Percentiles rank a stretch among this genome's conserved stretches.
Evolutionary conservation across 2,113 vertebrate species (phyloP).

Genomic region (Cynoglossus semilaevis): DNA sequence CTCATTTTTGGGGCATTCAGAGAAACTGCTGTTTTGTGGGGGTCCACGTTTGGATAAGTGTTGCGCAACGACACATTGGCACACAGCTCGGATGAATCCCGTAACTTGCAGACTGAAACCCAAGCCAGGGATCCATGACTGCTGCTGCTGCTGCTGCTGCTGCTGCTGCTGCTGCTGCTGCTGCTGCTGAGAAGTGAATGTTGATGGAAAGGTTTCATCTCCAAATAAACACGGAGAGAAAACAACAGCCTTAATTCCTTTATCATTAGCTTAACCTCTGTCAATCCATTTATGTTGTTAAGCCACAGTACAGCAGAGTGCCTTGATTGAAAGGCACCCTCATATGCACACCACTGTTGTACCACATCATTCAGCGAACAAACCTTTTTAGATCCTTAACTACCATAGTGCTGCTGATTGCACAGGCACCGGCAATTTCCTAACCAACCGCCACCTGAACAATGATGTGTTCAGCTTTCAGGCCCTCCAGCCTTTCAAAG

Average conservation of each 20-base stretch:
- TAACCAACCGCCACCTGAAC: conserved; percentile 99
- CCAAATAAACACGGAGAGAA: conserved; percentile 59
- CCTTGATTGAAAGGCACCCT: conserved; percentile 88
- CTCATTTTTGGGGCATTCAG: conserved; percentile 32
- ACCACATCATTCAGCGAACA: conserved; percentile 97
- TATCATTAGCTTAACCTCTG: conserved; percentile 68
- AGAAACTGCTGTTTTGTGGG: conserved; percentile 31
- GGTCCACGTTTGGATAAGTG: no score
- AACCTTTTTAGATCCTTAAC: conserved; percentile 99
- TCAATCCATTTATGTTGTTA: conserved; percentile 67
- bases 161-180: no score
- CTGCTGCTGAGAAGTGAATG: conserved; percentile 55
- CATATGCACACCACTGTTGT: conserved; percentile 96
- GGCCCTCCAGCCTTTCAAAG: conserved; percentile 99
- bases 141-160: no score
- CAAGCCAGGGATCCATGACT: no score
- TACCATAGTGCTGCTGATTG: conserved; percentile 99
- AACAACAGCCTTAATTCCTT: conserved; percentile 72
- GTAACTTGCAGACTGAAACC: no score
- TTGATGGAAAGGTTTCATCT: conserved; percentile 47
- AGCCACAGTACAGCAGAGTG: conserved; percentile 75
- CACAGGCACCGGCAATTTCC: conserved; percentile 99
- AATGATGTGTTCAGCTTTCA: conserved; percentile 99
- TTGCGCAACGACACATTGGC: no score
- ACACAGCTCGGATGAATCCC: no score